These are phyloP conservation scores for Atherinomorus stipes DNA, from an alignment of 2,113 vertebrate genomes.

Conservation along the genomic window DNA sequence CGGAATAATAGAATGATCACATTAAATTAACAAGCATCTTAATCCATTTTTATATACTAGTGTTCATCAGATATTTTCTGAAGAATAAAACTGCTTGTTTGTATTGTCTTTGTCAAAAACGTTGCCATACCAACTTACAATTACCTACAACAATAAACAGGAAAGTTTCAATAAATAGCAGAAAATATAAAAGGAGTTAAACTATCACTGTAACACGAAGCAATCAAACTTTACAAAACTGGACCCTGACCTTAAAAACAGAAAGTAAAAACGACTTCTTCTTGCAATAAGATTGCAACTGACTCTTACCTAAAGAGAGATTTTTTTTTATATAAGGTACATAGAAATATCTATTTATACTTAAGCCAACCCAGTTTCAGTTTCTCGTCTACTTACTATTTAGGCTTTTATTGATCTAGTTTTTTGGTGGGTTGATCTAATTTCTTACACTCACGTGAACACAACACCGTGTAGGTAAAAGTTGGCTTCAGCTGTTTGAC, in stretches of 20 bases:
- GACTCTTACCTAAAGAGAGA: too few species aligned
- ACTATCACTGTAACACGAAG: rapidly evolving
- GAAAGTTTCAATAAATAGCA: too few species aligned
- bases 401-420: background rate
- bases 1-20: background rate
- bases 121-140: too few species aligned
- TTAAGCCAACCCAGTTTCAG: too few species aligned
- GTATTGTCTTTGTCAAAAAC: background rate
- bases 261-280: background rate
- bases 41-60: rapidly evolving
- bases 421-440: too few species aligned
- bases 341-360: too few species aligned
- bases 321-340: too few species aligned
- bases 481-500: background rate
- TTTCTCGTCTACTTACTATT: background rate
- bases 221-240: background rate
- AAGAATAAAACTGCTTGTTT: background rate
- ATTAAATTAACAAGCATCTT: rapidly evolving
- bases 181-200: too few species aligned
- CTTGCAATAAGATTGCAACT: too few species aligned
- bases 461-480: background rate
- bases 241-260: background rate
- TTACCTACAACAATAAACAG: too few species aligned
- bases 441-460: rapidly evolving
- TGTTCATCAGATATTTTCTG: background rate